phyloP scores from a whole-genome alignment of 2,797 vertebrate species.

The Enteromius treurensis region DNA sequence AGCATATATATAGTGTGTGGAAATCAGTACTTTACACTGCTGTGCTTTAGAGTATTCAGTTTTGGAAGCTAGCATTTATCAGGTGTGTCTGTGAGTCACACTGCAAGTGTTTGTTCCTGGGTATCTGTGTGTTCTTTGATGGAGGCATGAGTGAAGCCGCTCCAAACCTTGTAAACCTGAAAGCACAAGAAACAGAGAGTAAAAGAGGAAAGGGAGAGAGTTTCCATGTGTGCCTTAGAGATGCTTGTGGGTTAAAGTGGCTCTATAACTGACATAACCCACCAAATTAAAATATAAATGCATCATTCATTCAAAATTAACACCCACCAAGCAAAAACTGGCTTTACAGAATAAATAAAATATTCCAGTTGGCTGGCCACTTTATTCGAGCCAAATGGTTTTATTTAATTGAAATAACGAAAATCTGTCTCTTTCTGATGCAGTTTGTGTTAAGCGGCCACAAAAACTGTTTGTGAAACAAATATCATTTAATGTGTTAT shows the following conservation, averaged over 20 bases:
- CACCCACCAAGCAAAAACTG: constrained; percentile 1
- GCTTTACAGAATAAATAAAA: not conserved
- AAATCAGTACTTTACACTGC: not conserved
- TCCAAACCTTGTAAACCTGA: not conserved
- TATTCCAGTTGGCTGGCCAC: not conserved
- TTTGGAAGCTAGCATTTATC: constrained; percentile 1
- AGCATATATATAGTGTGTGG: not conserved
- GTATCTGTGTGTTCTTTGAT: constrained; percentile 9
- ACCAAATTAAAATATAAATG: too few species aligned
- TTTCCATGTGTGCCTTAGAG: not conserved
- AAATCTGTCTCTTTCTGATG: not conserved
- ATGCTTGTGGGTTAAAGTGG: constrained; percentile 4
- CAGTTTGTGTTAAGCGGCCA: not conserved
- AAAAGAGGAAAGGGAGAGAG: not conserved
- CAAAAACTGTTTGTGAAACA: not conserved
- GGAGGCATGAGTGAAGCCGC: not conserved
- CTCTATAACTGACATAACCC: not conserved
- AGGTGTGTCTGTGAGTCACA: not conserved
- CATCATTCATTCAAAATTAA: not conserved
- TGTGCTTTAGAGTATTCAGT: not conserved
- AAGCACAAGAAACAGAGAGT: not conserved
- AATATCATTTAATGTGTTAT: not conserved
- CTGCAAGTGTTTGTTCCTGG: not conserved
- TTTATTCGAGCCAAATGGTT: not conserved
- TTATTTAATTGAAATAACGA: not conserved